phyloP scores from a whole-genome alignment of 30 jellyfish, hydroid and myxozoan species.

The Sanderia malayensis region DNA sequence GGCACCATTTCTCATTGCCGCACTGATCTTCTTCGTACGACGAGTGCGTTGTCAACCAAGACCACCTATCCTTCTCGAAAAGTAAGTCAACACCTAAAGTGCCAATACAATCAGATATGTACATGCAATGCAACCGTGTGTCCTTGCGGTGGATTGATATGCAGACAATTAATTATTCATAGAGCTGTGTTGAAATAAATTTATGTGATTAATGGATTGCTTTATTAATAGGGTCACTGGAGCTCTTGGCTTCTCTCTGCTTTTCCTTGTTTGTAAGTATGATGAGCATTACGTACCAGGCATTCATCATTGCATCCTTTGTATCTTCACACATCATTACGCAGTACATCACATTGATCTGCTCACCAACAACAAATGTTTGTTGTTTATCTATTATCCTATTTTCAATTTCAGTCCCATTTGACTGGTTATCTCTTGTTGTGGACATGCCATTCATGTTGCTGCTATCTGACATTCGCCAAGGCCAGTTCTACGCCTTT shows the following conservation, averaged over 20 bases:
- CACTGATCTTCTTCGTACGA: constrained; percentile 66
- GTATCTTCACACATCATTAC: no score
- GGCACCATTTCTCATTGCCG: constrained; percentile 76
- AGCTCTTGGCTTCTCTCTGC: constrained; percentile 57
- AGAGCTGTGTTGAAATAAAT: no score
- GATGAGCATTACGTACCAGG: neutral
- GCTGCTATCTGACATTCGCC: constrained; percentile 85
- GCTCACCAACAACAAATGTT: neutral
- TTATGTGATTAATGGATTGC: no score
- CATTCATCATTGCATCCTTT: no score
- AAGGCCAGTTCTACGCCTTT: constrained; percentile 89
- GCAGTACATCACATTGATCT: no score
- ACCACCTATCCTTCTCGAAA: constrained; percentile 74
- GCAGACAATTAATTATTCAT: no score
- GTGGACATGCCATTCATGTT: constrained; percentile 87
- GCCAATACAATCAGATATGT: no score
- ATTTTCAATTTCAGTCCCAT: constrained; percentile 72
- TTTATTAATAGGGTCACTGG: constrained; percentile 48
- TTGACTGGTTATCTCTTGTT: constrained; percentile 85
- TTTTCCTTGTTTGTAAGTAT: constrained; percentile 67
- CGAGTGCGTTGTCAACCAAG: constrained; percentile 70
- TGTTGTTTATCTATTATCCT: constrained; percentile 8
- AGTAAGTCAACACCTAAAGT: no score
- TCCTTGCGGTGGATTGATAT: no score
- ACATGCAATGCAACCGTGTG: no score